A percentile compares a stretch with the other conserved stretches of the same genome.
These are phyloP conservation scores for Anguilla anguilla DNA, from an alignment of 2,797 vertebrate genomes.

Conservation along the genomic window DNA sequence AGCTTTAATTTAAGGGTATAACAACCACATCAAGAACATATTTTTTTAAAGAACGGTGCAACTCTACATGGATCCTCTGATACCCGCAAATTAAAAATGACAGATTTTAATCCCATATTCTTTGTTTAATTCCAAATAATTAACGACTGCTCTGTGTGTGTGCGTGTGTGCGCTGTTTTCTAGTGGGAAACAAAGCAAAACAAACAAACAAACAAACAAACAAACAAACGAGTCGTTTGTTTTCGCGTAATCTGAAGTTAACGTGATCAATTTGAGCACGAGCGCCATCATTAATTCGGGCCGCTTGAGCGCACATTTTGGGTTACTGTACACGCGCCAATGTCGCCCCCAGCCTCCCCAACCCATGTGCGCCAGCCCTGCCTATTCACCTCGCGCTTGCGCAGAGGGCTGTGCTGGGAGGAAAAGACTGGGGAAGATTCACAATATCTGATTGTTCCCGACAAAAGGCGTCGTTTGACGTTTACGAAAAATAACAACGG, in stretches of 20 bases:
- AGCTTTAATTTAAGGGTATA: background rate
- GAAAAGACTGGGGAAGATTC: slow-evolving; percentile 40
- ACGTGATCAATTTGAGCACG: background rate
- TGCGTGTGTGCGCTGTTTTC: no score
- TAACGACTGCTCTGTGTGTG: no score
- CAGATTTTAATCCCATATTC: no score
- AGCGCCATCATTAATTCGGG: slow-evolving; percentile 17
- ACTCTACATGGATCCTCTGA: no score
- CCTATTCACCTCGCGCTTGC: slow-evolving; percentile 41
- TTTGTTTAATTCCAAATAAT: no score
- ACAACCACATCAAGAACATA: background rate
- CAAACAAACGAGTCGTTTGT: no score
- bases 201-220: no score
- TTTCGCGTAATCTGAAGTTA: background rate
- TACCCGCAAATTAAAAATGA: no score
- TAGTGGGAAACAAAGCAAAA: no score
- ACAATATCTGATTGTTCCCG: slow-evolving; percentile 33
- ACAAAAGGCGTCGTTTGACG: slow-evolving; percentile 30
- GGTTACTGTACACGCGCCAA: slow-evolving; percentile 2
- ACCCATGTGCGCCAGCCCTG: slow-evolving; percentile 33
- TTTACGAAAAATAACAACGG: slow-evolving; percentile 19
- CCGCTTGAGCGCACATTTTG: slow-evolving; percentile 1
- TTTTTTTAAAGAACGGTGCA: no score
- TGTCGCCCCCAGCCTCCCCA: slow-evolving; percentile 14
- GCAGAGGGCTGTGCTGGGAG: slow-evolving; percentile 29